These are phyloP conservation scores for Sweltsa coloradensis DNA, from an alignment of 1,140 invertebrate genomes.

Conservation along the genomic window DNA sequence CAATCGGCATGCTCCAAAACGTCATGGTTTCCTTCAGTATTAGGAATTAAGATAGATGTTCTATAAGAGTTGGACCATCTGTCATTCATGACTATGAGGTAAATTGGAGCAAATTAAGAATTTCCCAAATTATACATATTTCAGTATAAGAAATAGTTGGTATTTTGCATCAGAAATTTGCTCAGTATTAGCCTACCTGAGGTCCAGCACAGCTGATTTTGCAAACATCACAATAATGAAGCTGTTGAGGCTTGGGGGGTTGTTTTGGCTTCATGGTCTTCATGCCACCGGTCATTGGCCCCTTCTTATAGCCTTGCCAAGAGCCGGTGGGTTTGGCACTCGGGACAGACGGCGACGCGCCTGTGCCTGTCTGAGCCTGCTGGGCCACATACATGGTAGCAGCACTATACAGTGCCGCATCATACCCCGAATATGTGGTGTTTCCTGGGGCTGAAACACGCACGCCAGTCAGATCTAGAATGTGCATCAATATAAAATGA, in stretches of 20 bases:
- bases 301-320: slow-evolving; percentile 62
- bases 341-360: slow-evolving; percentile 4
- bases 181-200: slow-evolving; percentile 47
- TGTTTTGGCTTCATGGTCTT: slow-evolving; percentile 59
- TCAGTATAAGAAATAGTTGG: background rate
- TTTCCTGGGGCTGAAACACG: slow-evolving; percentile 30
- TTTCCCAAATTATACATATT: too few relatives aligned
- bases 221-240: slow-evolving; percentile 94
- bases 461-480: too few relatives aligned
- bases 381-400: slow-evolving; percentile 86
- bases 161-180: background rate
- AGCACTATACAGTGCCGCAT: slow-evolving; percentile 85
- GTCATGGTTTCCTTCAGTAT: too few relatives aligned
- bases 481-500: too few relatives aligned
- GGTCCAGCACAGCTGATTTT: slow-evolving; percentile 96
- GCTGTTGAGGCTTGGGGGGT: slow-evolving; percentile 76
- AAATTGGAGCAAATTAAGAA: too few relatives aligned
- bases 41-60: too few relatives aligned
- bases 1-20: too few relatives aligned
- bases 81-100: too few relatives aligned
- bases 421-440: slow-evolving; percentile 65
- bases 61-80: too few relatives aligned
- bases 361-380: slow-evolving; percentile 33
- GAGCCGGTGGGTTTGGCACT: slow-evolving; percentile 17
- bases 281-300: slow-evolving; percentile 37